phyloP scores from a whole-genome alignment of 2,797 vertebrate genomes.

The Onychomys arenicola region DNA sequence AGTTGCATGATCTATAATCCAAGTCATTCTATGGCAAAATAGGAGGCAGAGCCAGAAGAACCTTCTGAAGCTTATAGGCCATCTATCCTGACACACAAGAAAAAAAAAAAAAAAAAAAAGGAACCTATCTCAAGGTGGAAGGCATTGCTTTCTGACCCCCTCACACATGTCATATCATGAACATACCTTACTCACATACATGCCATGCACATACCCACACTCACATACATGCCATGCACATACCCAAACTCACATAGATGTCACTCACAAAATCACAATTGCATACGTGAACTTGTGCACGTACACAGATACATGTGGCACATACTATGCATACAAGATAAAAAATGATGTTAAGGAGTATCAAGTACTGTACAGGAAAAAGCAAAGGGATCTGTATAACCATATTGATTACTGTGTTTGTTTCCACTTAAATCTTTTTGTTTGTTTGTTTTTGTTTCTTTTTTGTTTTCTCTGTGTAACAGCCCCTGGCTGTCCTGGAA shows the following conservation, averaged over 20 bases:
- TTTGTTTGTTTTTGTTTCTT: too few relatives aligned
- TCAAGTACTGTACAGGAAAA: neutral
- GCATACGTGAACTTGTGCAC: too few relatives aligned
- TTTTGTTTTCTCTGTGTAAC: too few relatives aligned
- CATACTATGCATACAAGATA: neutral
- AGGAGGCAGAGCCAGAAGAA: neutral
- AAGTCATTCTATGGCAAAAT: neutral
- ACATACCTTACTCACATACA: neutral
- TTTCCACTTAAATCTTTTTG: neutral
- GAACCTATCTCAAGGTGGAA: neutral
- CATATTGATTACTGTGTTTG: neutral
- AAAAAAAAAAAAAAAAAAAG: too few relatives aligned
- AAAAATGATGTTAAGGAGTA: neutral
- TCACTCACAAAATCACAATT: neutral
- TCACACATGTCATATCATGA: neutral
- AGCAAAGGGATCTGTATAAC: neutral
- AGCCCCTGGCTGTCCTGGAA: too few relatives aligned
- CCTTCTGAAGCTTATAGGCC: neutral
- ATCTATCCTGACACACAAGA: neutral
- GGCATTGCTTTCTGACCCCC: neutral
- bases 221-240: neutral
- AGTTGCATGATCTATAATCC: neutral
- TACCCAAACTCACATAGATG: neutral
- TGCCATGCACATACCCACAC: neutral
- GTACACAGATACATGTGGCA: neutral